phyloP scores from a whole-genome alignment of 2,888 invertebrate species.

The Conistra vaccinii region DNA sequence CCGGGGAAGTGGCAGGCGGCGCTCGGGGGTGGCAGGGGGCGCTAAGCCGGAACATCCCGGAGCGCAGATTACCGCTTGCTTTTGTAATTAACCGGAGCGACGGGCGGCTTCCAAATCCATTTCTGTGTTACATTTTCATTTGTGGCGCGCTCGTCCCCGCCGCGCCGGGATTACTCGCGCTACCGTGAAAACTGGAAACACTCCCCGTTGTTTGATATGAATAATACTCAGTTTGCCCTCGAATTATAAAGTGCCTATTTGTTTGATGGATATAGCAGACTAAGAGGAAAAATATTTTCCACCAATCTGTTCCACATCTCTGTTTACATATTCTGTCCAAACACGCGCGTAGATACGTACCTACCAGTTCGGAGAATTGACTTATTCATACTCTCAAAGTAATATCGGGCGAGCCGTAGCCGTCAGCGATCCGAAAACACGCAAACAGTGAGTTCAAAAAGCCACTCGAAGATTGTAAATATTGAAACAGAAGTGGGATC shows the following conservation, averaged over 20 bases:
- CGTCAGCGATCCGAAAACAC: conserved; percentile 90
- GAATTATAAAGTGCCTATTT: conserved; percentile 69
- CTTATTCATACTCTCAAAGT: conserved; percentile 88
- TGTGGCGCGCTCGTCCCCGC: conserved; percentile 86
- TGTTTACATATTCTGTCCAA: conserved; percentile 83
- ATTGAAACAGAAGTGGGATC: conserved; percentile 90
- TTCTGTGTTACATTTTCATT: conserved; percentile 91
- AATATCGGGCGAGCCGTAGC: conserved; percentile 86
- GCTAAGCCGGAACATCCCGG: conserved; percentile 91
- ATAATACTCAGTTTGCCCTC: conserved; percentile 71
- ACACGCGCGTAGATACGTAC: conserved; percentile 79
- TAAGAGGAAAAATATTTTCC: conserved; percentile 71
- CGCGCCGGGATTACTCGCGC: conserved; percentile 83
- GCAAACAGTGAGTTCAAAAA: conserved; percentile 90
- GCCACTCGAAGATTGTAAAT: conserved; percentile 90
- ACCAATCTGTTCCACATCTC: conserved; percentile 71
- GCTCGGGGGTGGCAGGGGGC: conserved; percentile 81
- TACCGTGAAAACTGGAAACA: conserved; percentile 81
- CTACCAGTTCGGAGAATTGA: conserved; percentile 84
- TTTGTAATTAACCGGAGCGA: conserved; percentile 91
- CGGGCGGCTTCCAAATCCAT: conserved; percentile 91
- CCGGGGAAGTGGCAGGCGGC: conserved; percentile 88
- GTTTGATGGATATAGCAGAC: conserved; percentile 63
- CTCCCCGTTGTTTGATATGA: conserved; percentile 78
- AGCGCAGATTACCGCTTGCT: conserved; percentile 91